A percentile compares a stretch with the other conserved stretches of the same genome.
Conservation (phyloP, 2,888 invertebrate genomes). For the Coenonympha glycerion region DNA sequence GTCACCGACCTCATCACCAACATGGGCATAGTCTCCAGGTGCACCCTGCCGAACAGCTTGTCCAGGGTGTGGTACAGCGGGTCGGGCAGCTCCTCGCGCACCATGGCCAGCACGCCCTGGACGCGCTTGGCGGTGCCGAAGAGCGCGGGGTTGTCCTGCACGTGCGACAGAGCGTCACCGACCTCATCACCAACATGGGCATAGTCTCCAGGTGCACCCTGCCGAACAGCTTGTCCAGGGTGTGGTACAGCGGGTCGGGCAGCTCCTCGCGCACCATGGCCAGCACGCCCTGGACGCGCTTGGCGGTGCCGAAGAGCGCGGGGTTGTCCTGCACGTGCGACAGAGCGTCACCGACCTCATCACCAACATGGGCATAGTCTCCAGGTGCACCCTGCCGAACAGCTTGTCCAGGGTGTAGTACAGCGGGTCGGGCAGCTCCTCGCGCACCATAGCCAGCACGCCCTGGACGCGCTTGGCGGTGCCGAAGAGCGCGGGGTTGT, state of each 20-base stretch:
- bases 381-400: too few species aligned
- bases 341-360: constrained; percentile 81
- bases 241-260: constrained; percentile 81
- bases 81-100: constrained; percentile 87
- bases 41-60: too few species aligned
- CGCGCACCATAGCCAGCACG: constrained; percentile 84
- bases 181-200: too few species aligned
- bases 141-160: constrained; percentile 56
- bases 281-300: constrained; percentile 87
- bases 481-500: constrained; percentile 66
- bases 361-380: too few species aligned
- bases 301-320: constrained; percentile 79
- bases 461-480: constrained; percentile 87
- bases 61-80: too few species aligned
- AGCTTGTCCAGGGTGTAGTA: too few species aligned
- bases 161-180: constrained; percentile 77
- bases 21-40: too few species aligned
- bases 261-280: constrained; percentile 90
- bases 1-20: too few species aligned
- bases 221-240: too few species aligned
- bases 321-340: constrained; percentile 56
- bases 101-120: constrained; percentile 86
- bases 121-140: constrained; percentile 85
- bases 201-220: too few species aligned
- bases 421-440: constrained; percentile 89